phyloP scores from a whole-genome alignment of 2,797 vertebrate genomes.

The Rhyacichthys aspro region DNA sequence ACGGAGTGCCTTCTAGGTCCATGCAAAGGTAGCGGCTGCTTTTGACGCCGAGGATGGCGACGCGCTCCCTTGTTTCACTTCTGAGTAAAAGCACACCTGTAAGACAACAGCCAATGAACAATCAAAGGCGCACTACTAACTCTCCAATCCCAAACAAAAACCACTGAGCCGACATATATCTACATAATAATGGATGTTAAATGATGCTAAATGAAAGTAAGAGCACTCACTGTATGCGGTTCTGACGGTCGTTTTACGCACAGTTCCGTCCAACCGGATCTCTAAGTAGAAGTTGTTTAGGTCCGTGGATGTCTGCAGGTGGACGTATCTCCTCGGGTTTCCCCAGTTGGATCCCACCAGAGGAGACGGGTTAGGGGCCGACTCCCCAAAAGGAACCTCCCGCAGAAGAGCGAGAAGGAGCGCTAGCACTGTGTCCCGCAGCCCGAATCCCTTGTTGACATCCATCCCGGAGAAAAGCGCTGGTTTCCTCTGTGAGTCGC shows the following conservation, averaged over 20 bases:
- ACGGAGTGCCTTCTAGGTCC: slow-evolving; percentile 87
- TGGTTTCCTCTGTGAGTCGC: slow-evolving; percentile 45
- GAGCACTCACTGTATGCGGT: slow-evolving; percentile 91
- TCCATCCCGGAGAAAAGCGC: slow-evolving; percentile 56
- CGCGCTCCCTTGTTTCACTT: slow-evolving; percentile 85
- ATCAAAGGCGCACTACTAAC: slow-evolving; percentile 23
- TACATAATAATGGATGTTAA: no score
- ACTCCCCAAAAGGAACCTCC: slow-evolving; percentile 59
- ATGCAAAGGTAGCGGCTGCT: slow-evolving; percentile 91
- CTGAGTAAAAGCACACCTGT: slow-evolving; percentile 90
- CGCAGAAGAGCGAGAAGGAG: slow-evolving; percentile 75
- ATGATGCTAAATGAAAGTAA: background rate
- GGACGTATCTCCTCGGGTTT: slow-evolving; percentile 83
- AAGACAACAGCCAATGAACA: background rate
- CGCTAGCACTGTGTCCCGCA: slow-evolving; percentile 66
- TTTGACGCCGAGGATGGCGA: slow-evolving; percentile 91
- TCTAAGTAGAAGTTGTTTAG: slow-evolving; percentile 92
- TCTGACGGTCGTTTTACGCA: slow-evolving; percentile 86
- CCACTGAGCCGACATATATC: no score
- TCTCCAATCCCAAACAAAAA: no score
- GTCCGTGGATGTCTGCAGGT: slow-evolving; percentile 91
- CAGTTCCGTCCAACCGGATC: slow-evolving; percentile 85
- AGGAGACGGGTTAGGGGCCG: slow-evolving; percentile 86
- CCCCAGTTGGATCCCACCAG: slow-evolving; percentile 88
- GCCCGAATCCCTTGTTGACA: slow-evolving; percentile 43